Base-by-base conservation (phyloP, 2,888 invertebrate species). In the Apotomis betuletana region DNA sequence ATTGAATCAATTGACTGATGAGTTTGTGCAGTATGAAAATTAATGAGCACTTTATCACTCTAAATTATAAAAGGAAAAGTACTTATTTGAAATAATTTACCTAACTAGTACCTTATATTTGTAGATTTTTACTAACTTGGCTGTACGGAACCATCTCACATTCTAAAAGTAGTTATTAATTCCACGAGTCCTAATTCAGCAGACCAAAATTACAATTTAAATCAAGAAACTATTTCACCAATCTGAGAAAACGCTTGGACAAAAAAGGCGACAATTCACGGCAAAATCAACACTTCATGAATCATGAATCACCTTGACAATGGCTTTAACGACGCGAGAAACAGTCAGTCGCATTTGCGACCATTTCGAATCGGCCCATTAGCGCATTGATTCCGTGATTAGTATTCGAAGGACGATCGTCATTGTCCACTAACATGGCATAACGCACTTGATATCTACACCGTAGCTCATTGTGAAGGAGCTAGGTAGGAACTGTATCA, bases 341-440 rank as follows among this genome's bases (percentile, higher is more conserved):
- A n/a, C n/a, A 8, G 5, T 41, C 44, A 44, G 55, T 64, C 54
- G 10, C 54, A 44, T 65, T 55, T 27, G 57, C 55, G 27, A 46
- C 65, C 55, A 57, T 46, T 46, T 10, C 46, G 55, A 65, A 65
- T 65, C 64, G 54, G 63, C 54, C 27, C 8, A 65, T 57, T 64
- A 64, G 41, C 52, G 51, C 13, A 49, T 54, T 6, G 27, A 65
- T 46, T 58, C 38, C 38, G n/a, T 44, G 65, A 57, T 65, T 65
- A 46, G 65, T 65, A 65, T 65, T 46, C 65, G 46, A 65, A 46
- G 55, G 65, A 65, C 55, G 55, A 9, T 4, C 27, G 55, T n/a
- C 55, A 65, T 65, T 65, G 65, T 65, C 65, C 65, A 46, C 55
- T n/a, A 46, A 46, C 44, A 12, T 65, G 65, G 46, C 46, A 46